Conservation (phyloP, 2,113 vertebrate species). For the Penelope pileata region DNA sequence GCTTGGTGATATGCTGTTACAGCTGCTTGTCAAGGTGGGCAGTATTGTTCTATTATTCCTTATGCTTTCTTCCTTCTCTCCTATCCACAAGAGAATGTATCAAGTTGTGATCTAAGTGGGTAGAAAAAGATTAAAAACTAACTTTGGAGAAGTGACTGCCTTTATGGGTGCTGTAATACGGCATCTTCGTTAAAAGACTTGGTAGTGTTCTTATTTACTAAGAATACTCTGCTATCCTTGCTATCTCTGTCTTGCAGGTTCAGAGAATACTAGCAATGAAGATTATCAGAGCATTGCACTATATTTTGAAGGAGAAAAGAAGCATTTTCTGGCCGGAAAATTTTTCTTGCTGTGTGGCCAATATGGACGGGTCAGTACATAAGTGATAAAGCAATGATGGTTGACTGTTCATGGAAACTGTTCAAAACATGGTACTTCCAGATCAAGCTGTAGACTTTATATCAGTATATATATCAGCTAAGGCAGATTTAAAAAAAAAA, state of each 20-base stretch:
- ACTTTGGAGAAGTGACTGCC: neutral
- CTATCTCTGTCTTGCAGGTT: constrained; percentile 76
- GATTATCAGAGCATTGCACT: constrained; percentile 97
- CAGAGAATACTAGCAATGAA: constrained; percentile 85
- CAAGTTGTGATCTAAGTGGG: neutral
- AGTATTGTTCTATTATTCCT: neutral
- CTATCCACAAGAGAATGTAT: neutral
- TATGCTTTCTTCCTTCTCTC: neutral
- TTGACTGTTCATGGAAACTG: neutral
- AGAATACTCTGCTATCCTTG: neutral
- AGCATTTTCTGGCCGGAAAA: constrained; percentile 92
- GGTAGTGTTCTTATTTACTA: neutral
- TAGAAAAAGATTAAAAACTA: neutral
- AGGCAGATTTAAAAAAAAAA: too few species aligned
- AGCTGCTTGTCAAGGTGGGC: neutral
- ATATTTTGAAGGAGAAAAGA: constrained; percentile 95
- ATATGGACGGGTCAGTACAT: constrained; percentile 86
- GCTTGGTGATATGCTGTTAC: neutral
- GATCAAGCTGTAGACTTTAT: neutral
- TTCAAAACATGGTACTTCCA: neutral
- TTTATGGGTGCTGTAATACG: neutral
- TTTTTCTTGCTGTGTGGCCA: constrained; percentile 96
- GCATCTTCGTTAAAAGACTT: neutral
- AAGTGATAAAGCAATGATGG: neutral
- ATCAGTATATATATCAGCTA: too few species aligned